Base-by-base conservation (phyloP, 2,113 vertebrate species). In the Geothlypis trichas region DNA sequence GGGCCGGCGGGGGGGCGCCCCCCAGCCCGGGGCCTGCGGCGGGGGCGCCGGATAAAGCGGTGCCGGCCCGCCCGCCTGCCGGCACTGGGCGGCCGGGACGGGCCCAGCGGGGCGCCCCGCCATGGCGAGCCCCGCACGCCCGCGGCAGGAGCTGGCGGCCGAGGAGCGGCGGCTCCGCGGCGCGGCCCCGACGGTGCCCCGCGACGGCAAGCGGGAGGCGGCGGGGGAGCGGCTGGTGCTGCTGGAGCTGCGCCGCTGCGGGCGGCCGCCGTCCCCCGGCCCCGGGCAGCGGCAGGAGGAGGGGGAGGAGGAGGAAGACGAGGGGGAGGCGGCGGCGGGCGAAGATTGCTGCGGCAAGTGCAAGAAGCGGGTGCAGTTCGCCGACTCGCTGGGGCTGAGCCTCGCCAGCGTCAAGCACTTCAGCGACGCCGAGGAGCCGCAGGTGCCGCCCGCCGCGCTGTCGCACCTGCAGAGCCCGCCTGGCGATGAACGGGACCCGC, bases 361-460 rank as follows among this genome's bases (percentile, higher is more conserved):
- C 82, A 97, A 98, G 89, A 99, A 99, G 96, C 97, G 98, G 35
- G 99, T 99, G 33, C 98, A 98, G 96, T 99, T 99, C 94, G 99
- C 99, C 2, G 99, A 99, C 97, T 94, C 99, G 4, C 42, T 99
- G 95, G 99, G 99, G 9, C 97, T 99, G 85, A 97, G 90, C 86
- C 98, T 99, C 90, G 98, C 98, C 88, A 98, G 98, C 88, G 98
- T 99, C 51, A 98, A 98, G 93, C 98, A 98, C 97, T 99, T 99
- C 98, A 98, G 96, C 97, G 84, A 97, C 19, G 92, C 98, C 15
- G 99, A 99, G 39, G 99, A 99, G 57, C 99, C 99, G 15, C 97
- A 95, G 47, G 96, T 99, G 86, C 99, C 99, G 8, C 94, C 95
- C 39, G 97, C 98, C 22, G 99, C 98, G 5, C 96, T 99, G 54